These are phyloP conservation scores for Aptenodytes forsteri DNA, from an alignment of 2,113 vertebrate species.

Conservation along the genomic window DNA sequence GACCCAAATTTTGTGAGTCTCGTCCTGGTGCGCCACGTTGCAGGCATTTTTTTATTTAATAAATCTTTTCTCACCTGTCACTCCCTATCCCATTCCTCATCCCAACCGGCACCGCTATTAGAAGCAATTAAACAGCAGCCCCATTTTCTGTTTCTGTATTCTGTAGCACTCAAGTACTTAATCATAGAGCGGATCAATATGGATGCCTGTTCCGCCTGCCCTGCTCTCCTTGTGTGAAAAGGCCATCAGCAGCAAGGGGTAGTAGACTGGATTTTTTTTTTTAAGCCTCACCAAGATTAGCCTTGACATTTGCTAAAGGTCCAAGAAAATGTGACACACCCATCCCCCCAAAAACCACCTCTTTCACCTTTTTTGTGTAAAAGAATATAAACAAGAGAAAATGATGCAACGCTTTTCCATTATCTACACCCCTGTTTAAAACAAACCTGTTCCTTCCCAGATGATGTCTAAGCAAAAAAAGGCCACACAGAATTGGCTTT, in stretches of 20 bases:
- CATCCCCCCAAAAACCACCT: neutral
- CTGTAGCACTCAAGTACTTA: neutral
- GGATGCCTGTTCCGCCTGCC: neutral
- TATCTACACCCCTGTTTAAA: neutral
- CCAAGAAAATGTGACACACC: neutral
- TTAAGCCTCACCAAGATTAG: neutral
- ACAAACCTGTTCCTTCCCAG: neutral
- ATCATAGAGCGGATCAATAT: neutral
- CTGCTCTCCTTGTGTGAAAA: neutral
- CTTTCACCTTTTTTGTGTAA: neutral
- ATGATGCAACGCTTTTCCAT: neutral
- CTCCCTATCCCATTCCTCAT: neutral
- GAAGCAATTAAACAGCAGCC: neutral
- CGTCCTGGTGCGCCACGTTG: fast-evolving
- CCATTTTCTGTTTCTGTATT: neutral
- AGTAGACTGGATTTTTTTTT: neutral
- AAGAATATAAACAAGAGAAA: neutral
- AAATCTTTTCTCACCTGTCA: neutral
- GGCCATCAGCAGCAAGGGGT: neutral
- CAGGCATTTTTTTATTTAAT: neutral
- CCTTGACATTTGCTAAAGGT: neutral
- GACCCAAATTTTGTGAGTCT: neutral
- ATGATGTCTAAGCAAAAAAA: neutral
- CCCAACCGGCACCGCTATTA: neutral
- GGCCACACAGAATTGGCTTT: neutral